phyloP scores from a whole-genome alignment of 2,888 invertebrate genomes.

The Mythimna pallens region DNA sequence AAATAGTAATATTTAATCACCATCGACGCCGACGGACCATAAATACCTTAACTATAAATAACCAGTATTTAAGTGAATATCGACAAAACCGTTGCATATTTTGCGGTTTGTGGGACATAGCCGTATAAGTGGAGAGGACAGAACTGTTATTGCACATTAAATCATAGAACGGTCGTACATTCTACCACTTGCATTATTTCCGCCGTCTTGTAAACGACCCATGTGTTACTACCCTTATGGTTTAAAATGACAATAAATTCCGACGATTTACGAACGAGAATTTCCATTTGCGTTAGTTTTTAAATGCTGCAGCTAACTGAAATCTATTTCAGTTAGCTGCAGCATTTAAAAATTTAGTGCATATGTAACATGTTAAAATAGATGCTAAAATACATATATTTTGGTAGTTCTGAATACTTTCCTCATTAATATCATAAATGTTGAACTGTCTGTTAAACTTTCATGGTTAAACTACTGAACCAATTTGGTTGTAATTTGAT shows the following conservation, averaged over 20 bases:
- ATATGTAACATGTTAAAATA: neutral
- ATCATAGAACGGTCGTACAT: slow-evolving; percentile 49
- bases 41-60: slow-evolving; percentile 19
- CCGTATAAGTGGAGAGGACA: slow-evolving; percentile 46
- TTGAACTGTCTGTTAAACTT: too few species aligned
- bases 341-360: neutral
- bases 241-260: slow-evolving; percentile 58
- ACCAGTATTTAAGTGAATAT: slow-evolving; percentile 16
- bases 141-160: slow-evolving; percentile 60
- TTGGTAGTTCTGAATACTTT: too few species aligned
- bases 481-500: too few species aligned
- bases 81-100: slow-evolving; percentile 44
- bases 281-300: slow-evolving; percentile 29
- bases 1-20: neutral
- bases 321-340: too few species aligned
- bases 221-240: slow-evolving; percentile 53
- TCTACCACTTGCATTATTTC: slow-evolving; percentile 52
- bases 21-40: neutral
- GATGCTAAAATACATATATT: too few species aligned
- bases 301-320: neutral
- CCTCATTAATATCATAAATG: too few species aligned
- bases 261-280: slow-evolving; percentile 40
- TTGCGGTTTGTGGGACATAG: slow-evolving; percentile 47
- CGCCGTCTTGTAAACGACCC: slow-evolving; percentile 56
- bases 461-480: too few species aligned